Conservation (phyloP, 1,140 invertebrate genomes). For the Microvelia longipes region DNA sequence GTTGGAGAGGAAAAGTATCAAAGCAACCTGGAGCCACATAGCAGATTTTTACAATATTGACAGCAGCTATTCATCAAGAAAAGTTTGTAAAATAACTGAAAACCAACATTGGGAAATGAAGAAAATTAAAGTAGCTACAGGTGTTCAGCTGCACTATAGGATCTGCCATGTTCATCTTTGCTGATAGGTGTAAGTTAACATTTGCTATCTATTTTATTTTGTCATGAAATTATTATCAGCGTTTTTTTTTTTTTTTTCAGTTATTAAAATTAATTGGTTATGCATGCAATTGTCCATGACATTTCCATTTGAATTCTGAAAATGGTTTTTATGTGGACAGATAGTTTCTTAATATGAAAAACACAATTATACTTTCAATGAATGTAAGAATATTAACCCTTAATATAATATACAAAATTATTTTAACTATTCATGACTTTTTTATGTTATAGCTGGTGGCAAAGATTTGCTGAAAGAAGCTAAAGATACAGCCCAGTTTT, state of each 20-base stretch:
- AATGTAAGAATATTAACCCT: background rate
- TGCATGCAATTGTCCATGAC: too few relatives aligned
- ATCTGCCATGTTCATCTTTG: background rate
- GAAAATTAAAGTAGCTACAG: background rate
- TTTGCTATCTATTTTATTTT: background rate
- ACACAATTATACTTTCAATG: background rate
- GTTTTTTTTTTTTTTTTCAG: background rate
- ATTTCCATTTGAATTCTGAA: too few relatives aligned
- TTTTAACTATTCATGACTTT: background rate
- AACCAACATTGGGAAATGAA: background rate
- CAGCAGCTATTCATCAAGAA: background rate
- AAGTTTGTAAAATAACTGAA: background rate
- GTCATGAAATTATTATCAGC: background rate
- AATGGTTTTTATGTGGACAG: too few relatives aligned
- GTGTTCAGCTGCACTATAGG: background rate
- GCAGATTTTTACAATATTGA: background rate
- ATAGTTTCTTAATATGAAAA: background rate
- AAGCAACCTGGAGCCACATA: background rate
- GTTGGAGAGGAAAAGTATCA: background rate
- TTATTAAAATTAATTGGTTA: background rate
- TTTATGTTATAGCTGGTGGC: background rate
- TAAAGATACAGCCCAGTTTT: background rate
- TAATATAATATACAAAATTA: background rate
- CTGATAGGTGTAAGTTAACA: background rate
- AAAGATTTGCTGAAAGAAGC: background rate